Conservation (phyloP, 2,888 invertebrate genomes). For the Helleia helle region DNA sequence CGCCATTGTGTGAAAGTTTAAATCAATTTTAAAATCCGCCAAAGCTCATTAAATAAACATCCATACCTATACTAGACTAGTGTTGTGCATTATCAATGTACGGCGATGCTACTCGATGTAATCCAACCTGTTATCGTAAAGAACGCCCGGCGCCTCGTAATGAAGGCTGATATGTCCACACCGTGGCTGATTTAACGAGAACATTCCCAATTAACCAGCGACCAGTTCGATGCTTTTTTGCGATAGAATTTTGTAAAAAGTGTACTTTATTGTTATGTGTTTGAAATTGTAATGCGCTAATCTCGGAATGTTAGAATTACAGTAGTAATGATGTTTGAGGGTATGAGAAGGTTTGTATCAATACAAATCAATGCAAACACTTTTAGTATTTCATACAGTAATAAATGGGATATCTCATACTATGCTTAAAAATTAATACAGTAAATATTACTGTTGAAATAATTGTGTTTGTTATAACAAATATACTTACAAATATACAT, state of each 20-base stretch:
- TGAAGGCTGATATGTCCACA: conserved; percentile 11
- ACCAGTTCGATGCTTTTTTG: conserved; percentile 7
- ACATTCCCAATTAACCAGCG: conserved; percentile 12
- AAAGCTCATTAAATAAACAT: too few species aligned
- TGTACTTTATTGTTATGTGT: conserved; percentile 8
- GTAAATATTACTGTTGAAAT: too few species aligned
- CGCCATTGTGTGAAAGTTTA: neutral
- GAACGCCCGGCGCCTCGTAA: conserved; percentile 11
- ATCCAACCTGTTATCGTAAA: conserved; percentile 12
- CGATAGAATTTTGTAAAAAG: conserved; percentile 4
- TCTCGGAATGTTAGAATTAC: conserved; percentile 6
- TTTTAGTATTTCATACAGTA: neutral
- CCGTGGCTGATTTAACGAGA: conserved; percentile 12
- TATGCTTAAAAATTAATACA: too few species aligned
- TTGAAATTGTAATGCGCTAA: conserved; percentile 7
- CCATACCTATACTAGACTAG: neutral
- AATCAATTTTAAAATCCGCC: too few species aligned
- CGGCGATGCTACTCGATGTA: conserved; percentile 13
- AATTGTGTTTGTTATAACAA: too few species aligned
- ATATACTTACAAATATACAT: too few species aligned
- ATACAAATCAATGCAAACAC: neutral
- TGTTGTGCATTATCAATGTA: conserved; percentile 9
- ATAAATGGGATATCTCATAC: too few species aligned
- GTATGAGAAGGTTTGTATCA: conserved; percentile 1
- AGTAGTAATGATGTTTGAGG: too few species aligned